phyloP scores from a whole-genome alignment of 2,113 vertebrate species.

The Podiceps cristatus region DNA sequence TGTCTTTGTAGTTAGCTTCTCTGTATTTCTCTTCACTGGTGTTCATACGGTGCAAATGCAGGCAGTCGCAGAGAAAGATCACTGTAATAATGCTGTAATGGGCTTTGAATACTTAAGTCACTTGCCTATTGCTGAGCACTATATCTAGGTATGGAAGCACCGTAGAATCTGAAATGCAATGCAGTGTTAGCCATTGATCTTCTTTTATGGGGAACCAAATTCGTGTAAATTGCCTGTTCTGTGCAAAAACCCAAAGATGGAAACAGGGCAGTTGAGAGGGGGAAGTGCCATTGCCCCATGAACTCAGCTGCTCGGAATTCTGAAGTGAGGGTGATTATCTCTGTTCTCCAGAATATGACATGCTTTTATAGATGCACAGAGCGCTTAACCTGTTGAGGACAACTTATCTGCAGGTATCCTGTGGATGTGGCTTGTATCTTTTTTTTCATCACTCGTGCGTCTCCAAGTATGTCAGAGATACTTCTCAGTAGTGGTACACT shows the following conservation, averaged over 20 bases:
- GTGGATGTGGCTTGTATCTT: background rate
- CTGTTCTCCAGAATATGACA: background rate
- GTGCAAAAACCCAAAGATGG: background rate
- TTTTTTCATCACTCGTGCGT: background rate
- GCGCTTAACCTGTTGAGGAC: background rate
- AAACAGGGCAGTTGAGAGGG: background rate
- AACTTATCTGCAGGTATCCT: background rate
- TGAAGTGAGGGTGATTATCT: background rate
- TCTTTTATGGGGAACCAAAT: background rate
- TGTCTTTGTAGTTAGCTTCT: background rate
- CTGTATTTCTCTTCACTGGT: background rate
- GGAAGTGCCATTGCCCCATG: background rate
- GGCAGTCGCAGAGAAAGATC: background rate
- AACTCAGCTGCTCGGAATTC: background rate
- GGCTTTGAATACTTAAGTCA: background rate
- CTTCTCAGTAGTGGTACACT: background rate
- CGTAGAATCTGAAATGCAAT: background rate
- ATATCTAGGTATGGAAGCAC: background rate
- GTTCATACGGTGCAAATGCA: background rate
- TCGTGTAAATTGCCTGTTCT: background rate
- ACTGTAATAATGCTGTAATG: background rate
- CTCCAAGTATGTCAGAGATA: background rate
- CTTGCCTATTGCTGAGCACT: background rate
- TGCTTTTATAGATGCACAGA: background rate
- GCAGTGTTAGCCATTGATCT: background rate